Conservation (phyloP, 1,140 invertebrate genomes). For the Melitaea cinxia region DNA sequence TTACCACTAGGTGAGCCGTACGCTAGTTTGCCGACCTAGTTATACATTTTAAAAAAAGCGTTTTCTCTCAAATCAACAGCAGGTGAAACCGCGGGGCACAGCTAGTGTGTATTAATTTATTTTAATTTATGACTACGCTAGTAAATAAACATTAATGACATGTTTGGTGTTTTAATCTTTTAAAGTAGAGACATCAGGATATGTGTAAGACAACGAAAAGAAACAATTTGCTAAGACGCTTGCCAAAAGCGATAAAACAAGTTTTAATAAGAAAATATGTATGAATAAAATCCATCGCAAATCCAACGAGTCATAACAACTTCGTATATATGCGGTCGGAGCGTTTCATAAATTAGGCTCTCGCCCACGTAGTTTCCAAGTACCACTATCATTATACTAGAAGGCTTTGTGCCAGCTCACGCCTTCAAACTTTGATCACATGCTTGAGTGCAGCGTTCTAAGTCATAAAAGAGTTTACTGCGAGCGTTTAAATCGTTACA, state of each 20-base stretch:
- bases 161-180: no score
- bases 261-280: conserved; percentile 14
- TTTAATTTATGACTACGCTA: no score
- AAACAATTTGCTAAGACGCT: not conserved
- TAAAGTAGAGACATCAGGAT: no score
- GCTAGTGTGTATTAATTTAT: no score
- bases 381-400: conserved; percentile 30
- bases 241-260: not conserved
- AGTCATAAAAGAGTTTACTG: conserved; percentile 22
- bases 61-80: no score
- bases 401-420: conserved; percentile 38
- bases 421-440: conserved; percentile 33
- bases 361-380: conserved; percentile 33
- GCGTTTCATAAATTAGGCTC: conserved; percentile 34
- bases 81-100: no score
- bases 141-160: no score
- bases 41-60: no score
- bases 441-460: conserved; percentile 29
- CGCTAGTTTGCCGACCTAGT: no score
- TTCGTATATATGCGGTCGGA: conserved; percentile 32
- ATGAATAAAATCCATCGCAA: conserved; percentile 25
- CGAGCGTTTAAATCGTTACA: conserved; percentile 4
- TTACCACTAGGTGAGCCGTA: no score
- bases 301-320: conserved; percentile 22
- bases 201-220: not conserved